Percentiles rank a stretch among this genome's conserved stretches.
Conservation (phyloP, 2,113 vertebrate genomes). For the Chionis minor region DNA sequence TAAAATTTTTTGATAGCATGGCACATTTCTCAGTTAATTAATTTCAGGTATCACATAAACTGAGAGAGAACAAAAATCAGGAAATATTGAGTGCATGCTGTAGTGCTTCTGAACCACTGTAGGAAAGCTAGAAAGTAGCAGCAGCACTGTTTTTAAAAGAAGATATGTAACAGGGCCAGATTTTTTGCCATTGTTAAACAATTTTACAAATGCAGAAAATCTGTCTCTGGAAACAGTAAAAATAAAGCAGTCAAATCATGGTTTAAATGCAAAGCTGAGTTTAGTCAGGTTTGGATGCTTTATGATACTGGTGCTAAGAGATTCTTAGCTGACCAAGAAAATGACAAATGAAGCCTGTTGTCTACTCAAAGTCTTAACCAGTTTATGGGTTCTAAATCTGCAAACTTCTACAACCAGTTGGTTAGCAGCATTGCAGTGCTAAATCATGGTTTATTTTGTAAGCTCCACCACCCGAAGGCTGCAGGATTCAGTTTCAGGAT, state of each 20-base stretch:
- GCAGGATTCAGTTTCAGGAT: neutral
- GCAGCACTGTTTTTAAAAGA: neutral
- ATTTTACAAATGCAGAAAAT: neutral
- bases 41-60: neutral
- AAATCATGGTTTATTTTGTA: neutral
- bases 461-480: neutral
- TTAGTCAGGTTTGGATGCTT: neutral
- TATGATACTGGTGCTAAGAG: neutral
- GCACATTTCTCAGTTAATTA: constrained; percentile 30
- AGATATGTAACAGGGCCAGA: neutral
- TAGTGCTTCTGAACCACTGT: neutral
- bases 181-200: neutral
- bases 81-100: neutral
- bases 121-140: neutral
- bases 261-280: neutral
- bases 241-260: neutral
- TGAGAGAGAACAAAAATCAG: neutral
- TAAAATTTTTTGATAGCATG: neutral
- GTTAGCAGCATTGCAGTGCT: neutral
- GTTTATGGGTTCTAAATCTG: neutral
- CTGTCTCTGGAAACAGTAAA: neutral
- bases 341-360: neutral
- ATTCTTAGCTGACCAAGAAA: neutral
- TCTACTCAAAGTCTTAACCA: neutral
- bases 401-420: neutral